Evolutionary conservation across 2,797 vertebrate species (phyloP).

Genomic region (Bufotes viridis): DNA sequence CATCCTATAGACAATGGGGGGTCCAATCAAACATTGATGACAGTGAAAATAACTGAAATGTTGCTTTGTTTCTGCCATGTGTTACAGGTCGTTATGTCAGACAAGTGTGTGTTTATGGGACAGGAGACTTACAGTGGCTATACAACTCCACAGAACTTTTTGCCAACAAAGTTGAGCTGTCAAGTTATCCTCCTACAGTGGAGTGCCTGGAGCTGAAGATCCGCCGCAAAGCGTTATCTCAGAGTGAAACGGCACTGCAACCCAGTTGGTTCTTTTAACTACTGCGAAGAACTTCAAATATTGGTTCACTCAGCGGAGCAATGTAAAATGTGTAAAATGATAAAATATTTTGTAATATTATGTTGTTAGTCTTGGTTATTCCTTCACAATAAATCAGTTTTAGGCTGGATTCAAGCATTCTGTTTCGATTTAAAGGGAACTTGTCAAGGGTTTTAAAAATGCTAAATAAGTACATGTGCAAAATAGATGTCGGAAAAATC

Average conservation of each 20-base stretch:
- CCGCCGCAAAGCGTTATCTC: constrained; percentile 71
- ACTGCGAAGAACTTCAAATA: not conserved
- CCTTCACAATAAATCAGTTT: not conserved
- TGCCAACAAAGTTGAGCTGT: constrained; percentile 79
- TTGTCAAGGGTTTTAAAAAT: too few species aligned
- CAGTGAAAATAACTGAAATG: not conserved
- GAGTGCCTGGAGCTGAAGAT: constrained; percentile 77
- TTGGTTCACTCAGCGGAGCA: not conserved
- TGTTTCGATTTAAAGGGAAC: too few species aligned
- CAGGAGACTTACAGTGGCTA: constrained; percentile 76
- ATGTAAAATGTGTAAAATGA: not conserved
- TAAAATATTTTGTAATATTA: not conserved
- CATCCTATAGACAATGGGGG: not conserved
- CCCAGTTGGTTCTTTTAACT: constrained; percentile 71
- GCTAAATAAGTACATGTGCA: too few species aligned
- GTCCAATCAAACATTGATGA: not conserved
- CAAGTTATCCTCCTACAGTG: constrained; percentile 72
- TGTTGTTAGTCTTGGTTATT: not conserved
- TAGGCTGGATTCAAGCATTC: not conserved
- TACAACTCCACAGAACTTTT: constrained; percentile 71
- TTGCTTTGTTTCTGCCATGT: constrained; percentile 3
- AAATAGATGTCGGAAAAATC: too few species aligned
- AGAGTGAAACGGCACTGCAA: constrained; percentile 70
- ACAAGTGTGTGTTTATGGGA: constrained; percentile 76
- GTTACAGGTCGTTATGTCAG: constrained; percentile 74